phyloP scores from a whole-genome alignment of 2,888 invertebrate species.

The Limnephilus lunatus region DNA sequence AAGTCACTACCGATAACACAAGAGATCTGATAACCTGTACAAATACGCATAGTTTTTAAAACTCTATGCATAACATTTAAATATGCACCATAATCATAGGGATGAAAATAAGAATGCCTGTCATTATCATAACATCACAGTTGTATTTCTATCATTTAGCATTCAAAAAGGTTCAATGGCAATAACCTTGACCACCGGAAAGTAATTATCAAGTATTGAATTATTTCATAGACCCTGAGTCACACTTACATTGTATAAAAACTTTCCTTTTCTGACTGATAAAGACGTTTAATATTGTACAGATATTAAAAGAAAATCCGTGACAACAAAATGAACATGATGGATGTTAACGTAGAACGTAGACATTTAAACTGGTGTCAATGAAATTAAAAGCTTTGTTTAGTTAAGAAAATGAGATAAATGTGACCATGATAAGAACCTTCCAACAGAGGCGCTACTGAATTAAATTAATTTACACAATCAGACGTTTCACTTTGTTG shows the following conservation, averaged over 20 bases:
- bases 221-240: not conserved
- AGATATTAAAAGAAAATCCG: not conserved
- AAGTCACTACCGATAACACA: constrained; percentile 31
- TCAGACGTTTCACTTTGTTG: not conserved
- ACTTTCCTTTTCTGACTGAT: not conserved
- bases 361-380: not conserved
- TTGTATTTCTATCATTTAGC: not conserved
- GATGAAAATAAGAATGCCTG: not conserved
- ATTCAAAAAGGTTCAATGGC: not conserved
- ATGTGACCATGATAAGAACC: not conserved
- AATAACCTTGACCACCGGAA: too few species aligned
- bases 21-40: constrained; percentile 29
- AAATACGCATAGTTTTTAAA: constrained; percentile 35
- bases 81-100: not conserved
- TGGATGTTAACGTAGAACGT: not conserved
- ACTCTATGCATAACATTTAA: not conserved
- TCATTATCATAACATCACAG: not conserved
- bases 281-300: not conserved
- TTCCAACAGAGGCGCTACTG: not conserved
- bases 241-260: not conserved
- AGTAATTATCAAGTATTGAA: not conserved
- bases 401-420: not conserved
- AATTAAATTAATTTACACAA: not conserved
- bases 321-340: not conserved
- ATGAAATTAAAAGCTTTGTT: not conserved